Evolutionary conservation across 35 echinoderm and acorn worm species (phyloP).

Genomic region (Diadema setosum): DNA sequence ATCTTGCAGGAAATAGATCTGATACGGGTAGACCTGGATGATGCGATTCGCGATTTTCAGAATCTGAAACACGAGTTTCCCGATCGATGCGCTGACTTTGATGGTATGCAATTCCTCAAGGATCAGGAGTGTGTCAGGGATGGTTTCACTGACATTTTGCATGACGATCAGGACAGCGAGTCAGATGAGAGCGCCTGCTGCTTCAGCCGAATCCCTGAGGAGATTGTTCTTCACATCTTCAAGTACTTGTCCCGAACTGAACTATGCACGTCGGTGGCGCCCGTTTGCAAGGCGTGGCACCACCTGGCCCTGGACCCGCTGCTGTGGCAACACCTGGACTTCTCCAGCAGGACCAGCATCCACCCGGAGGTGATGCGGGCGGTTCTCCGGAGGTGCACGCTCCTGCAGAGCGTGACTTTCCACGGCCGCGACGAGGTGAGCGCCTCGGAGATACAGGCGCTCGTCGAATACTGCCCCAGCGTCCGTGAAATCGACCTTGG

Average conservation of each 20-base stretch:
- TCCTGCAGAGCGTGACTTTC: constrained; percentile 22
- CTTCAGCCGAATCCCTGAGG: constrained; percentile 7
- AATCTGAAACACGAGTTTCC: background rate
- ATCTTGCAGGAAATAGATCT: constrained; percentile 13
- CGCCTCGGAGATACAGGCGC: constrained; percentile 7
- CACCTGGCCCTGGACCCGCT: constrained; percentile 24
- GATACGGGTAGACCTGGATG: constrained; percentile 3
- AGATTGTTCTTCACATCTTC: constrained; percentile 40
- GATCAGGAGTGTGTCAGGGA: too few relatives aligned
- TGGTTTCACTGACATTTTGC: too few relatives aligned
- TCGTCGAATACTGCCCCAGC: constrained; percentile 1
- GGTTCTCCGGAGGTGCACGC: background rate
- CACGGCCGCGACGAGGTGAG: constrained; percentile 18
- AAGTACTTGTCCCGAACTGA: constrained; percentile 26
- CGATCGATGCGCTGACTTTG: background rate
- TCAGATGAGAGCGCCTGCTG: background rate
- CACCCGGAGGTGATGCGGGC: background rate
- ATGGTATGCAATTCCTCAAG: too few relatives aligned
- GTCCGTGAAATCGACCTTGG: constrained; percentile 27
- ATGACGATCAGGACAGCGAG: too few relatives aligned
- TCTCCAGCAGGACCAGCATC: background rate
- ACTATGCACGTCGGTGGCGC: constrained; percentile 12
- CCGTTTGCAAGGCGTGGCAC: constrained; percentile 41
- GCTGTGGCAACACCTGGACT: constrained; percentile 40
- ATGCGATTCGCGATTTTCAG: background rate